Conservation (phyloP, 2,113 vertebrate genomes). For the Arothron firmamentum region DNA sequence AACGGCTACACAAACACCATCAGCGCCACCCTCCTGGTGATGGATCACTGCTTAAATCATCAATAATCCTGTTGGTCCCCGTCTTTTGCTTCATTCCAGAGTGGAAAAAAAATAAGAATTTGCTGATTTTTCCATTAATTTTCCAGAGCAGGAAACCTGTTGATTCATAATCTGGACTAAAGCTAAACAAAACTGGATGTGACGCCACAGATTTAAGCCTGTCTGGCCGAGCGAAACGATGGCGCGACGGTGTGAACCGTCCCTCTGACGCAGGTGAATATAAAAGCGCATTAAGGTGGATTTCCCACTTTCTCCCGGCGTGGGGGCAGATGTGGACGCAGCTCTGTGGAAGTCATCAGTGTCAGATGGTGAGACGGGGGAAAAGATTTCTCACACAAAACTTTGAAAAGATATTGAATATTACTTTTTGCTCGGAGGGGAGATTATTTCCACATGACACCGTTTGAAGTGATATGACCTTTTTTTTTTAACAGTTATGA, state of each 20-base stretch:
- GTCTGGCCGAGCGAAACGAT: too few relatives aligned
- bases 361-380: slow-evolving; percentile 29
- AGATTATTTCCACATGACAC: slow-evolving; percentile 46
- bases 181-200: too few relatives aligned
- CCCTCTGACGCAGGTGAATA: background rate
- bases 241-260: background rate
- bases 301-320: slow-evolving; percentile 1
- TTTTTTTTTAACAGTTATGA: slow-evolving; percentile 16
- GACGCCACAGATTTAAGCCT: too few relatives aligned
- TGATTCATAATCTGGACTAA: too few relatives aligned
- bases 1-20: too few relatives aligned
- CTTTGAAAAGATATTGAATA: slow-evolving; percentile 22
- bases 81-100: too few relatives aligned
- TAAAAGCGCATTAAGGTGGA: slow-evolving; percentile 4
- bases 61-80: too few relatives aligned
- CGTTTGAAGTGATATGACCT: background rate
- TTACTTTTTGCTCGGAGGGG: slow-evolving; percentile 12
- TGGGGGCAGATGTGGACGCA: background rate
- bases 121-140: too few relatives aligned
- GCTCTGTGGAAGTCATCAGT: slow-evolving; percentile 58
- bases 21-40: too few relatives aligned
- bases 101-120: too few relatives aligned
- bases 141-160: too few relatives aligned
- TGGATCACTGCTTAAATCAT: too few relatives aligned
- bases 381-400: slow-evolving; percentile 29